A percentile compares a stretch with the other conserved stretches of the same genome.
Conservation (phyloP, 2,113 vertebrate species). For the Pimephales promelas region DNA sequence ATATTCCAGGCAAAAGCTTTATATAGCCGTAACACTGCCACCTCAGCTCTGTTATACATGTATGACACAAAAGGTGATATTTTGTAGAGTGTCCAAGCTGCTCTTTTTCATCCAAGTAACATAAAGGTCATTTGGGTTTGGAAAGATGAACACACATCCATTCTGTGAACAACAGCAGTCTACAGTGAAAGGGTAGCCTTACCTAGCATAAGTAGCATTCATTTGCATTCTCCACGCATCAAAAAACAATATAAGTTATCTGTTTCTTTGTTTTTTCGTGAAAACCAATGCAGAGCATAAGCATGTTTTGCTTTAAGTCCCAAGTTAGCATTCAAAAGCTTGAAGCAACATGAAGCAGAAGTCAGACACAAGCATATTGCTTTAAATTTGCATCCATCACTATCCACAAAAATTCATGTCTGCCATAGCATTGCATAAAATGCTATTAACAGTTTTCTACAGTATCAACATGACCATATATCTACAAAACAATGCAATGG, state of each 20-base stretch:
- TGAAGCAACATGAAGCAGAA: background rate
- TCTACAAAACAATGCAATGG: no score
- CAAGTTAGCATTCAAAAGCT: background rate
- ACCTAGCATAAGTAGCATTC: no score
- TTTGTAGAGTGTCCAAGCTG: background rate
- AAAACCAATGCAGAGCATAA: constrained; percentile 12
- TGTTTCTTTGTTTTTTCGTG: no score
- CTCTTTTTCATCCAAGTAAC: background rate
- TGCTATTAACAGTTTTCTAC: no score
- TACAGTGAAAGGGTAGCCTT: background rate
- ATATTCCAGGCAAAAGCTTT: background rate
- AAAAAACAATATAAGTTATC: background rate
- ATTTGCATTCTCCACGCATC: background rate
- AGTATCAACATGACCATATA: no score
- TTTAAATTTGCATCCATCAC: no score
- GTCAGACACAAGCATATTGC: background rate
- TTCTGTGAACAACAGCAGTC: background rate
- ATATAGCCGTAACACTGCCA: background rate
- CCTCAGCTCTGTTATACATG: background rate
- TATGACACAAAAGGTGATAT: background rate
- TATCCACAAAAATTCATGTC: no score
- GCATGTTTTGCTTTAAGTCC: background rate
- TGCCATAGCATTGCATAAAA: no score
- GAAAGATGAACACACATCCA: background rate
- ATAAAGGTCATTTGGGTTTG: background rate